A percentile compares a stretch with the other conserved stretches of the same genome.
Conservation (phyloP, 2,113 vertebrate genomes). For the Rhinoptilus africanus region DNA sequence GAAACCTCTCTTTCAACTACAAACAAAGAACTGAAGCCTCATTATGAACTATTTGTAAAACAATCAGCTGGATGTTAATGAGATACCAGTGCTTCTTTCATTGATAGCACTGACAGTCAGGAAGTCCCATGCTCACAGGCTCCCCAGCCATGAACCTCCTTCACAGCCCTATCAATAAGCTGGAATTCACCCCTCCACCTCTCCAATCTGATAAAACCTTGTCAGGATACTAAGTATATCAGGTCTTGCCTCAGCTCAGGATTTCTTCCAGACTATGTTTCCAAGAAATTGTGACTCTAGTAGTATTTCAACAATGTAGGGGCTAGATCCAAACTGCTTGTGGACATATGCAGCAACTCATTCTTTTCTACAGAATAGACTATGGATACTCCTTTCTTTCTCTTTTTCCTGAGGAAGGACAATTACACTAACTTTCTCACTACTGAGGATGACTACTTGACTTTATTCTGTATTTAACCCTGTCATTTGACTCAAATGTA, state of each 20-base stretch:
- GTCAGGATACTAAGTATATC: background rate
- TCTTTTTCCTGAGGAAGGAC: background rate
- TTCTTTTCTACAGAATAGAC: background rate
- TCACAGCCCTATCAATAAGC: background rate
- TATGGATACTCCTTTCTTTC: background rate
- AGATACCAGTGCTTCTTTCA: background rate
- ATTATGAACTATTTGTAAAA: background rate
- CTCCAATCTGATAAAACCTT: background rate
- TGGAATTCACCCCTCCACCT: background rate
- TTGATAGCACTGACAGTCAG: background rate
- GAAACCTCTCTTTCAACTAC: background rate
- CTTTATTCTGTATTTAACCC: background rate
- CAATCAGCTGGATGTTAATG: background rate
- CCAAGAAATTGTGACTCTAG: background rate
- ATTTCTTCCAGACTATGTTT: background rate
- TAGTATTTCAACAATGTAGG: background rate
- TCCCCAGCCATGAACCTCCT: rapidly evolving
- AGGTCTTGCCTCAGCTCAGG: background rate
- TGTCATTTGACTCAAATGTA: background rate
- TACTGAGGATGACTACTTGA: background rate
- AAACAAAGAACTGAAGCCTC: background rate
- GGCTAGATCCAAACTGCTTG: background rate
- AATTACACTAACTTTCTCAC: background rate
- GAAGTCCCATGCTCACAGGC: background rate
- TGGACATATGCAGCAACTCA: background rate